Evolutionary conservation across 2,113 vertebrate genomes (phyloP).

Genomic region (Irena cyanogastra): DNA sequence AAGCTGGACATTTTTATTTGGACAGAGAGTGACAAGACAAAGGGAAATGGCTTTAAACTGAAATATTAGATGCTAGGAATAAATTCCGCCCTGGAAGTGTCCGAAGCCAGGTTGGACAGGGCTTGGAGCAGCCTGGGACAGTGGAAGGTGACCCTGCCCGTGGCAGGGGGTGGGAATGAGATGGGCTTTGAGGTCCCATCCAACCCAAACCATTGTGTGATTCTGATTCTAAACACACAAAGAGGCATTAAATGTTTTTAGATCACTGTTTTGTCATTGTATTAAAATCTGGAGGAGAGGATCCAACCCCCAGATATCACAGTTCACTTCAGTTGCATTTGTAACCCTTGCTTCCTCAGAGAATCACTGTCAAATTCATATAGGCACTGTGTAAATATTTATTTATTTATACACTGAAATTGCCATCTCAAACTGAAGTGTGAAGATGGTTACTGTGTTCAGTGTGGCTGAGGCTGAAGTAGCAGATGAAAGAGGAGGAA

Average conservation of each 20-base stretch:
- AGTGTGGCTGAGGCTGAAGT: background rate
- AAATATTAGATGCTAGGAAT: background rate
- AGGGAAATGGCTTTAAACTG: background rate
- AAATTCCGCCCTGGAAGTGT: background rate
- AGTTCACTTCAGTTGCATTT: background rate
- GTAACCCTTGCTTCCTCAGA: background rate
- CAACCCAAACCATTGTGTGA: background rate
- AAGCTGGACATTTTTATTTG: background rate
- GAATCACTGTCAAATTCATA: background rate
- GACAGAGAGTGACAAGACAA: background rate
- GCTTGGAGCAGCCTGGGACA: accelerated
- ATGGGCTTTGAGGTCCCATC: background rate
- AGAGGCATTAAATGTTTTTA: background rate
- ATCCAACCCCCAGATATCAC: accelerated
- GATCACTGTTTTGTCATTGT: background rate
- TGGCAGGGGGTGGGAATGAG: background rate
- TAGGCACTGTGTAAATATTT: background rate
- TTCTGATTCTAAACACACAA: background rate
- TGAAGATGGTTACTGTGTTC: background rate
- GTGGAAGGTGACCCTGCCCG: background rate
- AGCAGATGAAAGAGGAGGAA: background rate
- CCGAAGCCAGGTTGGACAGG: background rate
- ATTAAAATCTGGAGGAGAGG: background rate
- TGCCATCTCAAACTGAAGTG: background rate
- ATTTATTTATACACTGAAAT: background rate